Evolutionary conservation across 2,888 invertebrate genomes (phyloP), one percentile per base, ranked within the genome.

Genomic region (Malthinus flaveolus): DNA sequence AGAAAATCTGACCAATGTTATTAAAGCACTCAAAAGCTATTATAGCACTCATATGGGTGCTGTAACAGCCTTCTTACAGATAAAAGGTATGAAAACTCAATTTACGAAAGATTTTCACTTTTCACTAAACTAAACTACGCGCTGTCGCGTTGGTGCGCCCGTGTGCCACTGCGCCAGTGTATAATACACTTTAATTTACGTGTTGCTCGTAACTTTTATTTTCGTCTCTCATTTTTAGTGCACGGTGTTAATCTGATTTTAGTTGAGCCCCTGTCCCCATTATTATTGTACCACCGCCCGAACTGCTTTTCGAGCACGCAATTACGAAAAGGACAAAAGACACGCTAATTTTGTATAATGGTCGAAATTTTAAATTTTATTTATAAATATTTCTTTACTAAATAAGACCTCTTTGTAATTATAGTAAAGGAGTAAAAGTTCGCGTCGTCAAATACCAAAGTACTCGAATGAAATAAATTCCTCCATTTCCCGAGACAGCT

Each of bases 121-220:
- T n/a, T n/a, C n/a, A n/a, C n/a, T n/a, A n/a, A n/a, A n/a, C n/a
- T n/a, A n/a, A n/a, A n/a, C n/a, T n/a, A n/a, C n/a, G n/a, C n/a
- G n/a, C n/a, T n/a, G n/a, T n/a, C n/a, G n/a, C n/a, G n/a, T n/a
- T n/a, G n/a, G n/a, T n/a, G n/a, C n/a, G n/a, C n/a, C n/a, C n/a
- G n/a, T n/a, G n/a, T n/a, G n/a, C n/a, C n/a, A n/a, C n/a, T n/a
- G n/a, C n/a, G n/a, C n/a, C n/a, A 36, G 33, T 45, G 53, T 59
- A 59, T 23, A 23, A 59, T 54, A 51, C 57, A 37, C 51, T 57
- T 57, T 51, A 57, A 23, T 3, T 23, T 23, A 23, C 23, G 23
- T 23, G 23, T 23, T 23, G 23, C 54, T 50, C 42, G 42, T 46
- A 50, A 59, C 54, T 59, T 59, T 50, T 49, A 54, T 54, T 59